phyloP scores from a whole-genome alignment of 2,113 vertebrate genomes.

The Rhegmatorhina hoffmannsi region DNA sequence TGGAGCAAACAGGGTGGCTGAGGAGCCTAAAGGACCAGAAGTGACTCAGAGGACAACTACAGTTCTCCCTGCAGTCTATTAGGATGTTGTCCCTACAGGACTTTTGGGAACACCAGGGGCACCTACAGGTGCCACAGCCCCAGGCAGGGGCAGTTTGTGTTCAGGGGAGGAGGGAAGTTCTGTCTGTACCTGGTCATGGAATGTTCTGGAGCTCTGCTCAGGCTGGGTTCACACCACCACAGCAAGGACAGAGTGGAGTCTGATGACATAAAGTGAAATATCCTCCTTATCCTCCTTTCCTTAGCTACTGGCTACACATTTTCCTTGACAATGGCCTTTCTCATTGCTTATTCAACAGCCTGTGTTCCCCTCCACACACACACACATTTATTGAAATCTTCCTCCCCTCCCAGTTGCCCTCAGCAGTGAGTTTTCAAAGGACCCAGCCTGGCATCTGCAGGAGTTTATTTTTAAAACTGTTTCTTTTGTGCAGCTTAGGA shows the following conservation, averaged over 20 bases:
- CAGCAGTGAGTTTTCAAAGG: background rate
- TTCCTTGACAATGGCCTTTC: background rate
- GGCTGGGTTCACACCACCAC: background rate
- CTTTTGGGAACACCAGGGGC: background rate
- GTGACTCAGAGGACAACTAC: background rate
- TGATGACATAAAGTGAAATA: background rate
- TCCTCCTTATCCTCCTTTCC: background rate
- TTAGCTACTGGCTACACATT: background rate
- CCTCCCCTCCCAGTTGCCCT: background rate
- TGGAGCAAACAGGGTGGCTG: background rate
- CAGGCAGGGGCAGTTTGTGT: background rate
- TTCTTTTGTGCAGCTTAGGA: background rate
- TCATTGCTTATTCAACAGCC: constrained; percentile 11
- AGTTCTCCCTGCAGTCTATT: background rate
- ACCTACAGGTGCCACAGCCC: rapidly evolving
- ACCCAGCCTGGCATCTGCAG: background rate
- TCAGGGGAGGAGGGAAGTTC: background rate
- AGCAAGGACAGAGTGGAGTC: background rate
- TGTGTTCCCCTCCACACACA: background rate
- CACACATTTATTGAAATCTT: background rate
- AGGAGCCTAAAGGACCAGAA: background rate
- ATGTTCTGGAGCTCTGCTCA: background rate
- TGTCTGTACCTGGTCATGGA: background rate
- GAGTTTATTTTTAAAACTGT: background rate
- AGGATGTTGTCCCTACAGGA: background rate